Evolutionary conservation across 2,888 invertebrate species (phyloP), one percentile per base, ranked within the genome.

Genomic region (Drosophila basisetae): DNA sequence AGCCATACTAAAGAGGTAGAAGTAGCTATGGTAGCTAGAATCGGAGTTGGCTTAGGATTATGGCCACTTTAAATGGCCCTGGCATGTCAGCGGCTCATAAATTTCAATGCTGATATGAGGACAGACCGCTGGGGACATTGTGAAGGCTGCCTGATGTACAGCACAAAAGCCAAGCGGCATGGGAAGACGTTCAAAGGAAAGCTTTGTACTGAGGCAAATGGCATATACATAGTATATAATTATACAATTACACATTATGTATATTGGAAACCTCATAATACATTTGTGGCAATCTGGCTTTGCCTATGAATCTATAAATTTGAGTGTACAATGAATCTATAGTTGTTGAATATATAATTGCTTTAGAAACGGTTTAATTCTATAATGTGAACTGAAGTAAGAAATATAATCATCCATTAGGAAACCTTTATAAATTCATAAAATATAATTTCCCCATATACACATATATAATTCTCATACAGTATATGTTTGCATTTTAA

Each of bases 31-130:
- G 68, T 56, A 53, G 69, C 68, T 56, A 43, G 47, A 22, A 28
- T 28, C 22, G 31, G 41, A 35, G 58, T 66, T 35, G 71, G 63
- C 63, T 74, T 66, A 60, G 74, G 83, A 89, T 83, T 85, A 89
- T 78, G 73, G 68, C 66, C 86, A 74, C 64, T 71, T 71, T 76
- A 60, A 86, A 89, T 83, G 65, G 86, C 78, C 69, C 70, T 88
- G 86, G 89, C 86, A 85, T 84, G 89, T 88, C 89, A 88, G 83
- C 83, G 83, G 76, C 73, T 84, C 86, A 85, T 88, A 84, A 84
- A 85, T 85, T 78, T 73, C 68, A 47, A 72, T 70, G 74, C 63
- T 78, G 80, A 88, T 80, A 72, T 66, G 82, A 63, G 64, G 71
- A 75, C 56, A 77, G 78, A 25, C 60, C 63, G 56, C 43, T 80